Conservation (phyloP, 2,113 vertebrate genomes). For the Zeus faber region DNA sequence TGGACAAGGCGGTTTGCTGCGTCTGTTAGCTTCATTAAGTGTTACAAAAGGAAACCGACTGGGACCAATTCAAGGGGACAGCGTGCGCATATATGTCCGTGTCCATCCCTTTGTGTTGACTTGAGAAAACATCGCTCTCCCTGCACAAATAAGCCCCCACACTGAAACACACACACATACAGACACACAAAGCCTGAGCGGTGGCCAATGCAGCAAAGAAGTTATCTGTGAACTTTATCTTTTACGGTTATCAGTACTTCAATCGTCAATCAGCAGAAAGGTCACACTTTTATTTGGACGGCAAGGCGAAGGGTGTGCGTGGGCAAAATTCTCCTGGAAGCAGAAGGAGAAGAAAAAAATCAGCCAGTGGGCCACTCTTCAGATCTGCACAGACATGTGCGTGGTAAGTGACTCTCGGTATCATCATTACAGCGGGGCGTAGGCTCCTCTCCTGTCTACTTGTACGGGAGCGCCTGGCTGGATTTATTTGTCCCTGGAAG, state of each 20-base stretch:
- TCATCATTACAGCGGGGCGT: background rate
- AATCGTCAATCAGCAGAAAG: background rate
- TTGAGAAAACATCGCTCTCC: too few relatives aligned
- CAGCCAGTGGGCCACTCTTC: background rate
- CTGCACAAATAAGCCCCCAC: background rate
- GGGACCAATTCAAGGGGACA: too few relatives aligned
- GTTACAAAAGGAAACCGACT: constrained; percentile 14
- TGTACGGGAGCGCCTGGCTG: constrained; percentile 9
- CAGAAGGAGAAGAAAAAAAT: too few relatives aligned
- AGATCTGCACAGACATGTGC: background rate
- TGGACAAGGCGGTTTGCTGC: constrained; percentile 15
- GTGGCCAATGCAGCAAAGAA: background rate
- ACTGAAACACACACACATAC: background rate
- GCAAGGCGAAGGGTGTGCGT: background rate
- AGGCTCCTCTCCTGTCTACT: background rate
- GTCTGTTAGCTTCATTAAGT: constrained; percentile 33
- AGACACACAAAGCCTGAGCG: background rate
- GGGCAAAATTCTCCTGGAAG: too few relatives aligned
- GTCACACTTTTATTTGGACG: background rate
- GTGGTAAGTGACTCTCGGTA: background rate
- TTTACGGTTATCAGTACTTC: background rate
- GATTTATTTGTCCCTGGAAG: constrained; percentile 49
- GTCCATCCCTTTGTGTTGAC: too few relatives aligned
- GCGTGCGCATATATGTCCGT: too few relatives aligned
- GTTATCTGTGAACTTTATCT: background rate